Evolutionary conservation across 1,140 invertebrate genomes (phyloP).

Genomic region (Uloborus diversus): DNA sequence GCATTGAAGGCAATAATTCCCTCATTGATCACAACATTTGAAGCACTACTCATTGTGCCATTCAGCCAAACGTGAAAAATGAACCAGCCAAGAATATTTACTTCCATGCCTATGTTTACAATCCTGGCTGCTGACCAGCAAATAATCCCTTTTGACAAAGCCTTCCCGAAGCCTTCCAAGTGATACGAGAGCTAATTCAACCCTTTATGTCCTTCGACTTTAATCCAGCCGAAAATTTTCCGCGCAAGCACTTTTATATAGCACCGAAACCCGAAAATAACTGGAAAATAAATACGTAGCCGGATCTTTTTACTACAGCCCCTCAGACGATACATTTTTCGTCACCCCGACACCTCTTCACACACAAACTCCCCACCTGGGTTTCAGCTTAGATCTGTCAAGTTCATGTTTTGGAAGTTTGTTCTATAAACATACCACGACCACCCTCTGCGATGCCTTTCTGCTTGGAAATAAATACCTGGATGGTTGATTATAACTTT

Average conservation of each 20-base stretch:
- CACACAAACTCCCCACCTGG: not conserved
- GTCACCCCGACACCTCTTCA: not conserved
- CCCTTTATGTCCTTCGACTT: not conserved
- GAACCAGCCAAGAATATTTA: no score
- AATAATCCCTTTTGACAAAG: not conserved
- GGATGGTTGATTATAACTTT: constrained; percentile 19
- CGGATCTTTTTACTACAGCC: not conserved
- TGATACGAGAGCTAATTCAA: no score
- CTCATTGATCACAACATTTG: no score
- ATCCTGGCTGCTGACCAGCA: not conserved
- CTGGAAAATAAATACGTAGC: not conserved
- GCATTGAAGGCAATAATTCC: no score
- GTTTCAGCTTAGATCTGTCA: not conserved
- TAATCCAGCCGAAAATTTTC: not conserved
- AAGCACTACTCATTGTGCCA: no score
- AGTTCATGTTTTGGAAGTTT: constrained; percentile 38
- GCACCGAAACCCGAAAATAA: not conserved
- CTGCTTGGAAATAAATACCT: not conserved
- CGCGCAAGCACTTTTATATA: not conserved
- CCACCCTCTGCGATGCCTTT: constrained; percentile 6
- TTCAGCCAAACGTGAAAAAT: no score
- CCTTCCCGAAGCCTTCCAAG: not conserved
- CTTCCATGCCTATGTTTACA: no score
- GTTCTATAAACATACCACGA: constrained; percentile 29
- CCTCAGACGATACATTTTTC: no score